Percentiles rank a stretch among this genome's conserved stretches.
Conservation (phyloP, 2,113 vertebrate genomes). For the Tyrannus savana region DNA sequence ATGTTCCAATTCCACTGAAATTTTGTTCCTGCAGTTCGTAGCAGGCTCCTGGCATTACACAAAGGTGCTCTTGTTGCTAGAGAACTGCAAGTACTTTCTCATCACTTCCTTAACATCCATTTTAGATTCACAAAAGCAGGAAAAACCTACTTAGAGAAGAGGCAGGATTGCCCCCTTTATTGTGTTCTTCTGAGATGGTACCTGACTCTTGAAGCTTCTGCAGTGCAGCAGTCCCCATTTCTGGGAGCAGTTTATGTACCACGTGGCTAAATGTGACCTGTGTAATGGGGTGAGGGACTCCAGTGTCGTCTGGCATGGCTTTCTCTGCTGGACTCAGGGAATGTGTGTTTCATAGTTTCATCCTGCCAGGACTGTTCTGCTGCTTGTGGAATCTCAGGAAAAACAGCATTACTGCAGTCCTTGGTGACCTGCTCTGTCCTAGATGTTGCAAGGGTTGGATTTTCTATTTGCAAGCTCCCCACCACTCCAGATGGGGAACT, state of each 20-base stretch:
- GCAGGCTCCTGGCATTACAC: not conserved
- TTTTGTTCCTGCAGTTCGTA: not conserved
- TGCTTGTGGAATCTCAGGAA: not conserved
- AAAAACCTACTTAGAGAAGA: not conserved
- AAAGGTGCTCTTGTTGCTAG: not conserved
- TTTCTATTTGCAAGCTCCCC: not conserved
- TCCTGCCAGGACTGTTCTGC: not conserved
- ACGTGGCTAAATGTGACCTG: not conserved
- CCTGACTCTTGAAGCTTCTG: not conserved
- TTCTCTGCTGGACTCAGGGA: constrained; percentile 23
- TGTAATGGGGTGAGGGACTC: not conserved
- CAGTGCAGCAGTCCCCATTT: not conserved
- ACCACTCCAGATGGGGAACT: not conserved
- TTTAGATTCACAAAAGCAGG: constrained; percentile 35
- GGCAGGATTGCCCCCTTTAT: not conserved
- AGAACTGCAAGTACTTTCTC: not conserved
- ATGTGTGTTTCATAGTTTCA: not conserved
- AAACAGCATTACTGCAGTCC: fast-evolving
- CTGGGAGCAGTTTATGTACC: not conserved
- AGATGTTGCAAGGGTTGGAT: not conserved
- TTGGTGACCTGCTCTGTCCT: not conserved
- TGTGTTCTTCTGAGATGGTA: not conserved
- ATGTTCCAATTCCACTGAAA: not conserved
- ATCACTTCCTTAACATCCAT: constrained; percentile 8
- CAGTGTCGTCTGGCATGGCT: not conserved